Base-by-base conservation (phyloP, 2,888 invertebrate species). In the Synanthedon myopaeformis region DNA sequence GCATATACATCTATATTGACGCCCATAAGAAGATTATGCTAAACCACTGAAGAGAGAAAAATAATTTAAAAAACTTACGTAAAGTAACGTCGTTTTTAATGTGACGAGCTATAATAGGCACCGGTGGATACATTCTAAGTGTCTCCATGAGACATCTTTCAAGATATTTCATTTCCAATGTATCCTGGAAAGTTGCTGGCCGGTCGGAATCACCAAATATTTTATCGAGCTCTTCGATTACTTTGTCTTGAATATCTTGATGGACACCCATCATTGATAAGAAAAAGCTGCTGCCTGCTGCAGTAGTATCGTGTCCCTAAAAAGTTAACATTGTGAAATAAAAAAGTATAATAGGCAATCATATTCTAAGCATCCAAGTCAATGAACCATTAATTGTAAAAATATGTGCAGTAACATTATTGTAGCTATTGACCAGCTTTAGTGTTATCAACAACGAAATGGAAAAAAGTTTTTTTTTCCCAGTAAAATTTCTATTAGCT, bases 131-230 rank as follows among this genome's bases (percentile, higher is more conserved):
- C 89, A 94, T 85, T 63, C 94, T 89, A 19, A 94, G 79, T 3
- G 94, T 92, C 77, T 95, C 94, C 91, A 95, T 91, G 51, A 95
- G 88, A 57, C 94, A 94, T 57, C 94, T 89, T 76, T 95, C 95
- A 61, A 95, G 79, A 67, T 94, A 94, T 76, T 95, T 95, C 94
- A 95, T 94, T 76, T 94, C 92, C n/a, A 94, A 72, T 1, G 94
- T 94, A 61, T 95, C 95, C 65, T 93, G 92, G 82, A 93, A 94
- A 11, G 94, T 94, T 51, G 92, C 92, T 3, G 92, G 91, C 17
- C 94, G 89, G 66, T 94, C 91, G 0, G 93, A 92, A 62, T 92
- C 92, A 42, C 93, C 92, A 69, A 95, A 95, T 61, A 95, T 93
- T 54, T 89, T 89, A 62, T 94, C 90, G 42, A 95, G 66, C 74